phyloP scores from a whole-genome alignment of 2,113 vertebrate genomes.

The Leucopsar rothschildi region DNA sequence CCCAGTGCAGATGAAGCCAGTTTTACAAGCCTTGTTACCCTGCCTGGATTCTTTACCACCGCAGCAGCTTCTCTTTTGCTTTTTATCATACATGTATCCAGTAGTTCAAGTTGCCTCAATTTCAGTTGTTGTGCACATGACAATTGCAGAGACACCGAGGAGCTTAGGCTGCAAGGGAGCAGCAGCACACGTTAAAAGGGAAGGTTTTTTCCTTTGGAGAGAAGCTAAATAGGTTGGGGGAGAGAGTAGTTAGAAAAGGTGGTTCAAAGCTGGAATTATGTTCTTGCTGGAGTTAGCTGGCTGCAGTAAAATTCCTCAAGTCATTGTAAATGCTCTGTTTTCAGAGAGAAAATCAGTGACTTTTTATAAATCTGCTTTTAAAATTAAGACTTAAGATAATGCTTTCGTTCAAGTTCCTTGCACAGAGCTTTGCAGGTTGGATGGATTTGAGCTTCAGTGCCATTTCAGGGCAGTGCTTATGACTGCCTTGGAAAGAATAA shows the following conservation, averaged over 20 bases:
- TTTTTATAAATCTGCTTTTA: background rate
- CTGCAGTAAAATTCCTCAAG: background rate
- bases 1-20: background rate
- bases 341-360: background rate
- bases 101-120: background rate
- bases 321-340: background rate
- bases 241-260: background rate
- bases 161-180: background rate
- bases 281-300: background rate
- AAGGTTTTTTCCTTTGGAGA: background rate
- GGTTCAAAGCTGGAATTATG: background rate
- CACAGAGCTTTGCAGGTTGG: background rate
- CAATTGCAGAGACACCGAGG: background rate
- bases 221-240: background rate
- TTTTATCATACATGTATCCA: background rate
- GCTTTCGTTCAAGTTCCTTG: background rate
- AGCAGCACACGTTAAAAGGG: fast-evolving
- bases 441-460: background rate
- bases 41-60: background rate
- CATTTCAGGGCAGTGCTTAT: background rate
- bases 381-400: background rate
- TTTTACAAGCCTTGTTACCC: background rate
- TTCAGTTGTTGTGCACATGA: background rate
- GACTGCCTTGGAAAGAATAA: background rate
- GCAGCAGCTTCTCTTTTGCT: background rate